Evolutionary conservation across 2,888 invertebrate species (phyloP), one percentile per base, ranked within the genome.

Genomic region (Leptopilina myrica): DNA sequence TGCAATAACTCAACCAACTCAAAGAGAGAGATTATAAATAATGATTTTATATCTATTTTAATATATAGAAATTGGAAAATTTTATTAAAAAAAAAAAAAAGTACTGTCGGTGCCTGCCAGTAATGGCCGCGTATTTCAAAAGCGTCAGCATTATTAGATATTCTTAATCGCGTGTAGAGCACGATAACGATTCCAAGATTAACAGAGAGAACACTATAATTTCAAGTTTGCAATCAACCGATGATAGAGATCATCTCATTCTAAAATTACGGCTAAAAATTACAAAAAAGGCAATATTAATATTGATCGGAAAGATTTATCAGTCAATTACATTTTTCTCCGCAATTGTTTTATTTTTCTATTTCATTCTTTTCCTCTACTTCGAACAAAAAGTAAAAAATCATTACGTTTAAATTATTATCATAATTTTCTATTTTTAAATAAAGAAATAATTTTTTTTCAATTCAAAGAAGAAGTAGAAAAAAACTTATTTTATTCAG

Each of bases 171-270:
- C 85, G 81, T 80, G 78, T 82, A 59, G 79, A 80, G 83, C 81
- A 79, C 82, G 82, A 83, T 85, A 86, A 85, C 81, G 85, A 85
- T 84, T 85, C 80, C 81, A 82, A 82, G 82, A 84, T 84, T 82
- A 83, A 84, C 83, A 81, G 81, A 82, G 79, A 83, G 85, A 84
- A 85, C 81, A 85, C 85, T 86, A 83, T 87, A 87, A 86, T 87
- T 87, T 86, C 81, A 83, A 79, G 81, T 82, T 84, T 80, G 85
- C 85, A 84, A 87, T 87, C 85, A 83, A 83, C 78, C 78, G 73
- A 75, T 81, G 84, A 86, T 87, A 85, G 84, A 83, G 84, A 86
- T 86, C 84, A 80, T 84, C 82, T 82, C 80, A 82, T 82, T 86
- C 82, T 78, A 81, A 82, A 83, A 83, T 78, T 79, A 78, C 76